A percentile compares a stretch with the other conserved stretches of the same genome.
Conservation (phyloP, 92 coral and sea anemone species). For the Umimayanthus kanabou region DNA sequence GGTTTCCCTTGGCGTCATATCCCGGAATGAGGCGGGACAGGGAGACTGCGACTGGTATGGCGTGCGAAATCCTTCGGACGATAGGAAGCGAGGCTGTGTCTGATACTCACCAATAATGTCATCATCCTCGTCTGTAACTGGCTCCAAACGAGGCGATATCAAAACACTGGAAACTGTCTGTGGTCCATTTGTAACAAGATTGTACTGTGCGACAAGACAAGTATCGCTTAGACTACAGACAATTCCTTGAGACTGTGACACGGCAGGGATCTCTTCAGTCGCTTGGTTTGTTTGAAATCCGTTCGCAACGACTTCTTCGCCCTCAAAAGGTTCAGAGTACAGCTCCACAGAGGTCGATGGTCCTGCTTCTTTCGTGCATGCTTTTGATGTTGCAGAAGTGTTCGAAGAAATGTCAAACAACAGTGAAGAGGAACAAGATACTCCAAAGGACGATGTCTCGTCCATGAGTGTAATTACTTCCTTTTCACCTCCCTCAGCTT, state of each 20-base stretch:
- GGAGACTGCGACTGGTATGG: conserved; percentile 33
- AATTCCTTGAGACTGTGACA: conserved; percentile 61
- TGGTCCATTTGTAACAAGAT: conserved; percentile 29
- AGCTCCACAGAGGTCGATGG: conserved; percentile 71
- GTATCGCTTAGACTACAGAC: conserved; percentile 83
- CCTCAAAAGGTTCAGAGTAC: conserved; percentile 81
- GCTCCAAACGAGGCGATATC: not conserved
- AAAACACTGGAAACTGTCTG: not conserved
- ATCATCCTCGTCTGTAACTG: not conserved
- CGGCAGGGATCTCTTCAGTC: not conserved
- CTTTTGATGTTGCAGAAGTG: conserved; percentile 3
- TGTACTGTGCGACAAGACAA: conserved; percentile 67
- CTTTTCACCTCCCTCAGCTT: not conserved
- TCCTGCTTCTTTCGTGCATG: not conserved
- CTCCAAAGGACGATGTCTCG: conserved; percentile 20
- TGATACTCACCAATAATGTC: conserved; percentile 64
- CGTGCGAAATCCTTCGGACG: conserved; percentile 43
- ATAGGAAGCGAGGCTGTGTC: conserved; percentile 50
- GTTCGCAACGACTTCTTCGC: conserved; percentile 26
- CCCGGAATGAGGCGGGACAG: conserved; percentile 26
- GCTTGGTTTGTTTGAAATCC: conserved; percentile 10
- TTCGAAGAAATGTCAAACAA: conserved; percentile 27
- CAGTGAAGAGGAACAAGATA: conserved; percentile 21
- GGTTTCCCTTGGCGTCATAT: not conserved
- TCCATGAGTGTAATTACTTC: conserved; percentile 6